Evolutionary conservation across 2,888 invertebrate genomes (phyloP).

Genomic region (Auanema sp.): DNA sequence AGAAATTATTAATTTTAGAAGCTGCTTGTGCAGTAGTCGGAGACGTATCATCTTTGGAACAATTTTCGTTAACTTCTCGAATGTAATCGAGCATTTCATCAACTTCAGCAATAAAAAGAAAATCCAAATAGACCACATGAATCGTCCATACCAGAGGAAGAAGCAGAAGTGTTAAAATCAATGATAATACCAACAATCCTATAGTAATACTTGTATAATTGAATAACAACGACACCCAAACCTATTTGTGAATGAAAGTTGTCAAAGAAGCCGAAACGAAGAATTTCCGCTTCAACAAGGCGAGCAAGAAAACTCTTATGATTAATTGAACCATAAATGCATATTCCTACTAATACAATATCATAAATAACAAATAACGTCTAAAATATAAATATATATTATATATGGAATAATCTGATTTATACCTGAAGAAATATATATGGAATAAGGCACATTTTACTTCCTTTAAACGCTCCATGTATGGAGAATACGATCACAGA

Average conservation of each 20-base stretch:
- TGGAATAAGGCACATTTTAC: conserved; percentile 57
- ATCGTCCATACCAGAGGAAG: conserved; percentile 37
- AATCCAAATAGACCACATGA: conserved; percentile 42
- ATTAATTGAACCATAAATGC: conserved; percentile 12
- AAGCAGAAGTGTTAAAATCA: conserved; percentile 28
- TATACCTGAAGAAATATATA: conserved; percentile 53
- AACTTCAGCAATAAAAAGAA: conserved; percentile 43
- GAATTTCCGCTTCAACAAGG: background rate
- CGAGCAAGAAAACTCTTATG: background rate
- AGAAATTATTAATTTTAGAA: no score
- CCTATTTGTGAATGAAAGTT: background rate
- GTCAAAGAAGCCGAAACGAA: background rate
- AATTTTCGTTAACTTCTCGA: conserved; percentile 27
- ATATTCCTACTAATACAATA: conserved; percentile 26
- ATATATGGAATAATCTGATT: no score
- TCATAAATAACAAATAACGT: conserved; percentile 36
- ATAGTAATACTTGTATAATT: no score
- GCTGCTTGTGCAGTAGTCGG: no score
- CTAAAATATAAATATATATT: conserved; percentile 18
- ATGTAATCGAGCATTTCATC: conserved; percentile 27
- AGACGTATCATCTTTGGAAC: no score
- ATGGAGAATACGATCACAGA: conserved; percentile 46
- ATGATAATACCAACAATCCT: conserved; percentile 19
- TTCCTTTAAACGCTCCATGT: conserved; percentile 53
- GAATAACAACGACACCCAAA: no score